Base-by-base conservation (phyloP, 2,888 invertebrate species). In the Drosophila heteroneura region DNA sequence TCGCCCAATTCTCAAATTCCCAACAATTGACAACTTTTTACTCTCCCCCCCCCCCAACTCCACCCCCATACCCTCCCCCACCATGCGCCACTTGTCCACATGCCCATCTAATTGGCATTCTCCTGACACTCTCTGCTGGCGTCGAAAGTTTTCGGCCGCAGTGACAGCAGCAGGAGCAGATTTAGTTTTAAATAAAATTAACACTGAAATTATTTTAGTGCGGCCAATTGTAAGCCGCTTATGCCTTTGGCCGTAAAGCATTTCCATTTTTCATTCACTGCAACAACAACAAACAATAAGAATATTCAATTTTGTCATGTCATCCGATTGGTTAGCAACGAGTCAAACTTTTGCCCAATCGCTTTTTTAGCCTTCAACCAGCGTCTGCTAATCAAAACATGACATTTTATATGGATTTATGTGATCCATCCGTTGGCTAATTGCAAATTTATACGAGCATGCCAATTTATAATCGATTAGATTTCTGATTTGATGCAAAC, bases 181-280 rank as follows among this genome's bases (percentile, higher is more conserved):
- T 70, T 76, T 83, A 56, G 57, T 71, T 79, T 75, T 74, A 85
- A 85, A 82, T 82, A 77, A 82, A 85, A 85, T 85, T 67, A 90
- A 90, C 85, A 85, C 77, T 69, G 77, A 85, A 87, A 78, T 85
- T 87, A 90, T 85, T 85, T 85, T 82, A 82, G 90, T 79, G 80
- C 69, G 77, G 68, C 54, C 74, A 77, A 78, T 76, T 88, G 82
- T 85, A 85, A 87, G 85, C 85, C 74, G 90, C 80, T 90, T 90
- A 90, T 71, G 63, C 62, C 53, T 22, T 64, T 67, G 44, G 52
- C 44, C 32, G 64, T 60, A 66, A 59, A 72, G 51, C 60, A 71
- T 80, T 81, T 72, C 66, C 69, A 76, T 66, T 72, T 72, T 44
- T 63, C 67, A 67, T 61, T 67, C 61, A 41, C 49, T 71, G 82